Evolutionary conservation across 2,888 invertebrate species (phyloP), one percentile per base, ranked within the genome.

Genomic region (Chrysolina oricalcia): DNA sequence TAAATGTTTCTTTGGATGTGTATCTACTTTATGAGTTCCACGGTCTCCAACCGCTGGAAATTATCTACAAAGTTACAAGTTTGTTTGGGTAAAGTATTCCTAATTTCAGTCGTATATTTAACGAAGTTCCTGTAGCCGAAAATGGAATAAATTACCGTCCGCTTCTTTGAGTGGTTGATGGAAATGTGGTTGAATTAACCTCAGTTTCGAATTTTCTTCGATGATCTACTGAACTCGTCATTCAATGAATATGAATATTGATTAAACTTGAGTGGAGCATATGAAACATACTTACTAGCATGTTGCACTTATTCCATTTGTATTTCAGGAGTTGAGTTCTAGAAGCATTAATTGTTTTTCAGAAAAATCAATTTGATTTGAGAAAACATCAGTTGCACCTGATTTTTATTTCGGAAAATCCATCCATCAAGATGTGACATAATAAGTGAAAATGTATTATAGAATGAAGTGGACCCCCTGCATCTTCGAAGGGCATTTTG

Each of bases 71-170:
- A 53, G 53, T 53, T 53, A 19, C 53, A 13, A 21, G 53, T 53
- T 53, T 53, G 53, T 53, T 53, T 19, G 21, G 15, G 53, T 53
- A 23, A 53, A 53, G 53, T 53, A 53, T 53, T 53, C 13, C 19
- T 53, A 21, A 53, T 21, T 53, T 19, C 19, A 2, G 53, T 53
- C 53, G 53, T 53, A 53, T 21, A 23, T 23, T 53, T 23, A 21
- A 10, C 21, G 53, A 53, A 53, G 53, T 53, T 53, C 5, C 53
- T 53, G 19, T 11, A 19, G 10, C 21, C 5, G 53, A 53, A 53
- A 53, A 53, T 53, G 53, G 13, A 21, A 19, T 53, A 21, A 53
- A 53, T 19, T 53, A 13, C 21, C 53, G 11, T 5, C 23, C 19
- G 53, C 19, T 53, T 53, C 19, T 53, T 53, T 21, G 48, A 17